These are phyloP conservation scores for Aquatica leii DNA, from an alignment of 2,888 invertebrate species.

Conservation along the genomic window DNA sequence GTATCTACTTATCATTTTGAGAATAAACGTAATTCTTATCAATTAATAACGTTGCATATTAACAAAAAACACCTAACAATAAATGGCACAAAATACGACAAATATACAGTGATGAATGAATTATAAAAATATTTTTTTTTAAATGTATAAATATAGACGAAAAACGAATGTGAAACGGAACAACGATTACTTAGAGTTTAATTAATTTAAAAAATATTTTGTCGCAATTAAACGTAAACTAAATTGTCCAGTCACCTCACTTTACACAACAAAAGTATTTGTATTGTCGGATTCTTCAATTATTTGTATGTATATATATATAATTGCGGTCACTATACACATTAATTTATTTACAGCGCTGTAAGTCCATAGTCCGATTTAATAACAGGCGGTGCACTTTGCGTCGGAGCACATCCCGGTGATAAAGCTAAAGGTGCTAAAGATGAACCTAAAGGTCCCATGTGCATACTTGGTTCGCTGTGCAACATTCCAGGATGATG, in stretches of 20 bases:
- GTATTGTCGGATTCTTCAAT: slow-evolving; percentile 54
- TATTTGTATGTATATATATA: slow-evolving; percentile 24
- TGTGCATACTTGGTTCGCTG: slow-evolving; percentile 61
- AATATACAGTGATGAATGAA: not conserved
- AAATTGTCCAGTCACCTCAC: slow-evolving; percentile 44
- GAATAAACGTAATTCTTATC: too few relatives aligned
- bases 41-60: slow-evolving; percentile 18
- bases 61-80: slow-evolving; percentile 33
- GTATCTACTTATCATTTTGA: not conserved
- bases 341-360: slow-evolving; percentile 66
- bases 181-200: slow-evolving; percentile 41
- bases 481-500: slow-evolving; percentile 55
- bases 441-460: slow-evolving; percentile 64
- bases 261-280: slow-evolving; percentile 37
- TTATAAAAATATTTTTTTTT: slow-evolving; percentile 8
- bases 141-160: slow-evolving; percentile 5
- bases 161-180: slow-evolving; percentile 16
- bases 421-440: slow-evolving; percentile 66
- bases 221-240: slow-evolving; percentile 31
- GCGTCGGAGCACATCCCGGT: slow-evolving; percentile 65
- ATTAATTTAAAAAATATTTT: slow-evolving; percentile 12
- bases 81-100: slow-evolving; percentile 37
- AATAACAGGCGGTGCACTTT: slow-evolving; percentile 68
- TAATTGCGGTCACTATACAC: slow-evolving; percentile 22
- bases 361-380: slow-evolving; percentile 91